These are phyloP conservation scores for Embiotoca jacksoni DNA, from an alignment of 2,113 vertebrate species.

Conservation along the genomic window DNA sequence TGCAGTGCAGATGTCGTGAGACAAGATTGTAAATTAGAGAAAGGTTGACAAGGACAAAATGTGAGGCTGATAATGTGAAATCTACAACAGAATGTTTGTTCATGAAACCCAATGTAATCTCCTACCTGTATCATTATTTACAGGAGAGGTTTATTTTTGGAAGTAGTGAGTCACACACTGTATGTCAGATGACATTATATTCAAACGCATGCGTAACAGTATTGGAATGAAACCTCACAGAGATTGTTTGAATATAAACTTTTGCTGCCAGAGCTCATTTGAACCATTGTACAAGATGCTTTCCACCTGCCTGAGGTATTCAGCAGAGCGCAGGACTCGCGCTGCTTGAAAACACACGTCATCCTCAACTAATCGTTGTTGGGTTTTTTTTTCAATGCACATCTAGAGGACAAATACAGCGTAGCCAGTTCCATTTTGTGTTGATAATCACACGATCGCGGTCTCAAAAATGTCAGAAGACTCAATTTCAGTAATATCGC, in stretches of 20 bases:
- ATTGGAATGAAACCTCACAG: slow-evolving; percentile 14
- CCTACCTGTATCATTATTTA: slow-evolving; percentile 5
- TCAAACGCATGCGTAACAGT: background rate
- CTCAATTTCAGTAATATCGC: background rate
- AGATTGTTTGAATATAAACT: slow-evolving; percentile 16
- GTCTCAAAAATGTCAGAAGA: background rate
- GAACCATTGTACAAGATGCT: background rate
- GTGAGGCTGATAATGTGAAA: slow-evolving; percentile 13
- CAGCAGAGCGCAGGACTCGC: no score
- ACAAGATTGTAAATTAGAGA: slow-evolving; percentile 26
- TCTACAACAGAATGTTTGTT: background rate
- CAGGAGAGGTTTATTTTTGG: slow-evolving; percentile 21
- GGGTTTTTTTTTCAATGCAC: no score
- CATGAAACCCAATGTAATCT: background rate
- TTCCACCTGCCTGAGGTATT: no score
- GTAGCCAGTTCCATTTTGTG: background rate
- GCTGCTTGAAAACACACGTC: no score
- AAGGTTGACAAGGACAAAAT: slow-evolving; percentile 11
- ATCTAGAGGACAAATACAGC: background rate
- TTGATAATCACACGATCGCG: slow-evolving; percentile 8
- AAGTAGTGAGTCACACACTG: slow-evolving; percentile 18
- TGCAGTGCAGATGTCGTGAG: slow-evolving; percentile 2
- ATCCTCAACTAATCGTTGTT: no score
- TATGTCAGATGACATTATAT: slow-evolving; percentile 9
- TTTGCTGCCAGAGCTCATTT: slow-evolving; percentile 24